phyloP scores from a whole-genome alignment of 2,113 vertebrate genomes.

The Raja brachyura region DNA sequence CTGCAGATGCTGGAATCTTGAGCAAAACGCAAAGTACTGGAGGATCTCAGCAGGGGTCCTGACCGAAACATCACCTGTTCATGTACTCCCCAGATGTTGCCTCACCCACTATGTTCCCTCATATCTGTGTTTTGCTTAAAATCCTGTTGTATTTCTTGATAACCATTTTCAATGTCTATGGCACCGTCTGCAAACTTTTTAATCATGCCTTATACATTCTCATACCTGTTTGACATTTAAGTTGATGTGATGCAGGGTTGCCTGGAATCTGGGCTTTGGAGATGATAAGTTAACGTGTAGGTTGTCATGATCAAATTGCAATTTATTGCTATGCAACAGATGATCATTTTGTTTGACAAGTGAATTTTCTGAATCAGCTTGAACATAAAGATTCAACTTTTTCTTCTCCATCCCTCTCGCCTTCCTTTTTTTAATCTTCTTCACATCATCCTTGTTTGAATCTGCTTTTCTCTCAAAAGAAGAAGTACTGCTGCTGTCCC shows the following conservation, averaged over 20 bases:
- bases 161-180: too few relatives aligned
- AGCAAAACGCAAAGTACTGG: too few relatives aligned
- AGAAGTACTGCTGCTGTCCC: conserved; percentile 48
- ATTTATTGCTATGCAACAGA: conserved; percentile 61
- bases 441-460: not conserved
- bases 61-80: too few relatives aligned
- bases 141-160: too few relatives aligned
- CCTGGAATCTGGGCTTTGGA: conserved; percentile 56
- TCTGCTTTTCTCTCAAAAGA: not conserved
- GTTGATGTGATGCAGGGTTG: conserved; percentile 59
- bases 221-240: conserved; percentile 58
- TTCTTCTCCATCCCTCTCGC: conserved; percentile 53
- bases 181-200: too few relatives aligned
- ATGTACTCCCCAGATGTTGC: too few relatives aligned
- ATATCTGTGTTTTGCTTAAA: too few relatives aligned
- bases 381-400: conserved; percentile 59
- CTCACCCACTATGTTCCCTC: too few relatives aligned
- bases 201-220: too few relatives aligned
- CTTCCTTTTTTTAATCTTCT: conserved; percentile 44
- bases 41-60: too few relatives aligned
- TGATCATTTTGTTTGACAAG: conserved; percentile 52
- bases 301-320: conserved; percentile 66
- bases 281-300: conserved; percentile 61
- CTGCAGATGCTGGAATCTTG: too few relatives aligned
- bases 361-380: conserved; percentile 49